Base-by-base conservation (phyloP, 2,888 invertebrate genomes). In the Malachius bipustulatus region DNA sequence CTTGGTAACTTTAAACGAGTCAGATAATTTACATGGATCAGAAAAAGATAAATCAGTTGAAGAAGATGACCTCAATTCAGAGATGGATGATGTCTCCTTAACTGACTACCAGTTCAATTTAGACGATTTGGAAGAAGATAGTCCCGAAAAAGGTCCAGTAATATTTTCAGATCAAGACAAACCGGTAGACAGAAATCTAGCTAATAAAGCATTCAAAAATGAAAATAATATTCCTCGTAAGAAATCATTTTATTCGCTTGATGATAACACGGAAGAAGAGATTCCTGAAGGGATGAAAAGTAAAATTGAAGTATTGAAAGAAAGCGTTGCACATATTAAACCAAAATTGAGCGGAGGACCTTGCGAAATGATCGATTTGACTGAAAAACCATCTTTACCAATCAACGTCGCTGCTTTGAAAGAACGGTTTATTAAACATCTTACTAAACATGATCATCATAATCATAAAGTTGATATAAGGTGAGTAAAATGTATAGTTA, bases 391-490 rank as follows among this genome's bases (percentile, higher is more conserved):
- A 14, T 54, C 47, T 8, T 52, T 55, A 41, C 46, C 71, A 3
- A 67, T 69, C 29, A 82, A 79, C 6, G 65, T 85, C 4, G 70
- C 74, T 41, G 63, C 71, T 36, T 65, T 89, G 16, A 74, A 82
- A 56, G 70, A 82, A 46, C 67, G 83, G 42, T 81, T 83, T 54
- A 63, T 75, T 24, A 74, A 75, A 51, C 84, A 85, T 48, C 65
- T 75, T 0, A 66, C 68, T 27, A 70, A 69, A 38, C 71, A 70
- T 16, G 59, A 63, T 1, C 65, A 64, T 35, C 65, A 73, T 42
- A 62, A 72, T 57, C 59, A 70, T 49, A 64, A 70, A 52, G 62
- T 72, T 44, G 65, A 75, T 54, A 59, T 72, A 48, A 72, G 62
- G 75, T 74, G 60, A 58, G 24, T 19, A 8, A 19, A 6, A 19